These are phyloP conservation scores for Ectemnius continuus DNA, from an alignment of 2,888 invertebrate genomes.

Conservation along the genomic window DNA sequence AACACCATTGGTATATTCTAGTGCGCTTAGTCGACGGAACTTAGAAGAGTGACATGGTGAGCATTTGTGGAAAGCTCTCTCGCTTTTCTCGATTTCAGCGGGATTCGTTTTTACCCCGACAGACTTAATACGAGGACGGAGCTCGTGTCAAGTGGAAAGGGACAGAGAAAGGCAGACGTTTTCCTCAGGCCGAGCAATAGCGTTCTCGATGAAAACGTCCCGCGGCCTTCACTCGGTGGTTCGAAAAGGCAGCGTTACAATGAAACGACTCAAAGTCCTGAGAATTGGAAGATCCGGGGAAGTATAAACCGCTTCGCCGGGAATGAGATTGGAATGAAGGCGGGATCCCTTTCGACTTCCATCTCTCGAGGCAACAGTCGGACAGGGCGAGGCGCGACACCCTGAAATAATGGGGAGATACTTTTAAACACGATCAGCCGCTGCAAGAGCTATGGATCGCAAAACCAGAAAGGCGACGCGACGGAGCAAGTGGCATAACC, in stretches of 20 bases:
- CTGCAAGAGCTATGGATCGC: background rate
- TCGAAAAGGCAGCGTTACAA: constrained; percentile 4
- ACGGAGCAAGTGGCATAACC: constrained; percentile 9
- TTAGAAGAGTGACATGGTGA: background rate
- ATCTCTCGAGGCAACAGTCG: constrained; percentile 13
- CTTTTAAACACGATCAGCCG: background rate
- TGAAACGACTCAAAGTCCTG: constrained; percentile 11
- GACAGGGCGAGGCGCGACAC: too few species aligned
- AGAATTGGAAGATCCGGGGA: constrained; percentile 23
- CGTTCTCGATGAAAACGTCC: constrained; percentile 16
- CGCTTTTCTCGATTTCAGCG: constrained; percentile 13
- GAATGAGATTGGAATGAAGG: constrained; percentile 15
- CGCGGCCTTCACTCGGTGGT: background rate
- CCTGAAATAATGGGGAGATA: background rate
- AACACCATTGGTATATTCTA: too few species aligned
- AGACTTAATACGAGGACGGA: constrained; percentile 9
- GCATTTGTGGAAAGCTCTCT: constrained; percentile 1
- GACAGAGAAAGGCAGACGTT: constrained; percentile 4
- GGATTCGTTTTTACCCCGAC: constrained; percentile 4
- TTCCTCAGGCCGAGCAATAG: constrained; percentile 16
- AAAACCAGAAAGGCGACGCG: background rate
- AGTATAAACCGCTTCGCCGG: constrained; percentile 19
- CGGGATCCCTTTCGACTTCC: constrained; percentile 3
- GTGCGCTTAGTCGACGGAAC: too few species aligned
- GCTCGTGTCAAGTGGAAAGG: background rate